Evolutionary conservation across 2,888 invertebrate genomes (phyloP), one percentile per base, ranked within the genome.

Genomic region (Heterodera filipjevi): DNA sequence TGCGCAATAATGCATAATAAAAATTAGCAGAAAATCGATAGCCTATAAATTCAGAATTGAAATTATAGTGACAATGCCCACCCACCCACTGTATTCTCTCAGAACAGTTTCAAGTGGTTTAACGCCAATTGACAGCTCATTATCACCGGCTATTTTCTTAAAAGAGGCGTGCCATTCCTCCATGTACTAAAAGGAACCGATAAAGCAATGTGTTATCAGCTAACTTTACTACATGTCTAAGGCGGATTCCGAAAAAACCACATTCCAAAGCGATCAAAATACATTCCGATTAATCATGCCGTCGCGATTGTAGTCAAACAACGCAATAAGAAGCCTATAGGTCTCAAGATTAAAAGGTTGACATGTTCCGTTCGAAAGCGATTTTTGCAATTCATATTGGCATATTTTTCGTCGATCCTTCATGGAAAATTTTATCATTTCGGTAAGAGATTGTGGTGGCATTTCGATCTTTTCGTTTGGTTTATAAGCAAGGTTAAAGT

Each of bases 281-380:
- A 98, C 96, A 87, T 95, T 94, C 90, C 97, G 97, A 85, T 93
- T 94, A 77, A 99, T 95, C 0, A 93, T 94, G 14, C 96, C 96
- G 87, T 93, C 92, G 87, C 93, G 94, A 87, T 94, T 93, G 83
- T 93, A 93, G 90, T 99, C 98, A 91, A 96, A 98, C 96, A 98
- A 92, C 0, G 76, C 32, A 39, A 75, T 75, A 19, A 75, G 46
- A 44, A 75, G 66, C 30, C 76, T 49, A 35, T 66, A 75, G 6
- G 76, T 35, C 8, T 75, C 76, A 10, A 32, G 76, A 35, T 75
- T 75, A 35, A 75, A 75, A 19, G 66, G 27, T 10, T 49, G 73
- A 22, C 33, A 12, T 44, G 97, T 96, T 19, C 91, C 97, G 92
- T 98, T 98, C 0, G 95, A 95, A n/a, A 59, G 59, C 3, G 8